These are phyloP conservation scores for Leptocoma aspasia DNA, from an alignment of 2,113 vertebrate species.

Conservation along the genomic window DNA sequence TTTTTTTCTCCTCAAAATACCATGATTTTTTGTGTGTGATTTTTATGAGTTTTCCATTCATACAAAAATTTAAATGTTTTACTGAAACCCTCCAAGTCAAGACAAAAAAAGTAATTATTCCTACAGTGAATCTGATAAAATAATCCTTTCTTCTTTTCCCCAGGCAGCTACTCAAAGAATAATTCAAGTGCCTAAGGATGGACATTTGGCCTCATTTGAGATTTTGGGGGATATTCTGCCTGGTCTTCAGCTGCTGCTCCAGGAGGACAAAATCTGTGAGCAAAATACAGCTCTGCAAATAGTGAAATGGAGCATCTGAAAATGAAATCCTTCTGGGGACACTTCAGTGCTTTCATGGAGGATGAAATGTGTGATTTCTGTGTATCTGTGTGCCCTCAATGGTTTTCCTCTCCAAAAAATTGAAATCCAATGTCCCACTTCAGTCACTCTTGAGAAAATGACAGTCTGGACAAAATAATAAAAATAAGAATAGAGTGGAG, in stretches of 20 bases:
- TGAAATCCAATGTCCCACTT: not conserved
- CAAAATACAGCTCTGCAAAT: not conserved
- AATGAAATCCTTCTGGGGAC: not conserved
- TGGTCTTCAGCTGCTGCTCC: not conserved
- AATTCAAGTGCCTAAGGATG: not conserved
- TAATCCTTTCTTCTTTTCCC: accelerated
- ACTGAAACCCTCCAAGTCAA: not conserved
- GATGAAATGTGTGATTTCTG: not conserved
- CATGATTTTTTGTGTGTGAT: accelerated
- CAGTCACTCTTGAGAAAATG: not conserved
- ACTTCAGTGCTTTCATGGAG: not conserved
- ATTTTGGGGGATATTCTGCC: not conserved
- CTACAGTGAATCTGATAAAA: not conserved
- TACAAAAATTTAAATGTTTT: not conserved
- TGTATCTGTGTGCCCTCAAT: no score
- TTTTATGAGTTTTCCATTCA: not conserved
- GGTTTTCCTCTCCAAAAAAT: accelerated
- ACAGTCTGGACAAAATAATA: not conserved
- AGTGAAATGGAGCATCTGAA: not conserved
- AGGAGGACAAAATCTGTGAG: not conserved
- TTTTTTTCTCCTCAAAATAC: not conserved
- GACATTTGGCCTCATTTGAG: not conserved
- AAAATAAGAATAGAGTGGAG: not conserved
- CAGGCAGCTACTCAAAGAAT: not conserved
- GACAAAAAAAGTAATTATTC: not conserved